These are phyloP conservation scores for Hycleus cichorii DNA, from an alignment of 1,140 invertebrate species.

Conservation along the genomic window DNA sequence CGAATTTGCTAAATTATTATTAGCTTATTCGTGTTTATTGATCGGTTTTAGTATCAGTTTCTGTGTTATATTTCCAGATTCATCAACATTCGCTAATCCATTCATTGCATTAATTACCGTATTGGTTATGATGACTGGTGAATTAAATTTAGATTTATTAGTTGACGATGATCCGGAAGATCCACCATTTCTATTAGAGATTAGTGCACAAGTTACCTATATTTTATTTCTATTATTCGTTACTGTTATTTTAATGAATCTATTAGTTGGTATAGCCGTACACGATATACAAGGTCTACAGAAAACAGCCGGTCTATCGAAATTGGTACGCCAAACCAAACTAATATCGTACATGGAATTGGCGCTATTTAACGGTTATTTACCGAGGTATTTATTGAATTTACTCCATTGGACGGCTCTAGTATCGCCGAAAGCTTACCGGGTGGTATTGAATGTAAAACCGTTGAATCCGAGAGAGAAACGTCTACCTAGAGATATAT, in stretches of 20 bases:
- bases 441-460: constrained; percentile 69
- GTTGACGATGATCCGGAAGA: constrained; percentile 56
- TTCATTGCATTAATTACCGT: constrained; percentile 75
- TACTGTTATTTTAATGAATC: constrained; percentile 74
- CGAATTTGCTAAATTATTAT: constrained; percentile 74
- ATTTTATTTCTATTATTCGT: constrained; percentile 68
- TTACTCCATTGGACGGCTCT: constrained; percentile 65
- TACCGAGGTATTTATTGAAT: constrained; percentile 63
- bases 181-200: constrained; percentile 53
- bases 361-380: constrained; percentile 60
- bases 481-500: constrained; percentile 64
- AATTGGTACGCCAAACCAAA: constrained; percentile 70
- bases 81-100: constrained; percentile 68
- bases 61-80: constrained; percentile 75
- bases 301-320: constrained; percentile 66
- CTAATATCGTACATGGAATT: constrained; percentile 67
- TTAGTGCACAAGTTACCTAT: constrained; percentile 66
- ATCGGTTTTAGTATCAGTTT: constrained; percentile 82
- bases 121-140: constrained; percentile 85
- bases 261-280: constrained; percentile 71
- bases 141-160: constrained; percentile 63
- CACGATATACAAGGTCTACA: constrained; percentile 72
- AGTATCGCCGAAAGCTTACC: constrained; percentile 66
- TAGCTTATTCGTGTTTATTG: constrained; percentile 75
- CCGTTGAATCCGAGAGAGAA: constrained; percentile 74